Conservation (phyloP, 2,797 vertebrate species). For the Coendou prehensilis region DNA sequence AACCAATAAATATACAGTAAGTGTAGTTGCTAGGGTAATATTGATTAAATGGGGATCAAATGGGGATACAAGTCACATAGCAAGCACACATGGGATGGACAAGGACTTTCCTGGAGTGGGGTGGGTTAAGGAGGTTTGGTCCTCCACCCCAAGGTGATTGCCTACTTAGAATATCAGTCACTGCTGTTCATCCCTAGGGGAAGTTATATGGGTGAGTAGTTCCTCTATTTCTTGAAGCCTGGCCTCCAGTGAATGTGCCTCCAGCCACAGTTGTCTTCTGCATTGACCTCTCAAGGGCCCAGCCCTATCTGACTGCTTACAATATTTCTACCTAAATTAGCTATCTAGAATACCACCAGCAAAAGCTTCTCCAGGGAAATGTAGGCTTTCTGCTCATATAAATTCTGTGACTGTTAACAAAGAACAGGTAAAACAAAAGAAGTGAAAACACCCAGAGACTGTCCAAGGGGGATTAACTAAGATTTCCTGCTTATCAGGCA, state of each 20-base stretch:
- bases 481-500: constrained; percentile 51
- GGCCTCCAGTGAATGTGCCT: not conserved
- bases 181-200: not conserved
- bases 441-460: constrained; percentile 40
- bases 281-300: not conserved
- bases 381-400: constrained; percentile 41
- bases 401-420: constrained; percentile 58
- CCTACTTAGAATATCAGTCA: not conserved
- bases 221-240: not conserved
- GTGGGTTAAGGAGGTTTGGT: not conserved
- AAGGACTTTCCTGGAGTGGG: not conserved
- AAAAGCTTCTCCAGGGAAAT: constrained; percentile 37
- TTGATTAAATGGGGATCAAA: not conserved
- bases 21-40: not conserved
- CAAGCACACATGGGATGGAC: no score
- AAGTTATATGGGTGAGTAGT: not conserved
- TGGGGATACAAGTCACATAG: not conserved
- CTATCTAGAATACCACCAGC: not conserved
- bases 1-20: not conserved
- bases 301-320: not conserved
- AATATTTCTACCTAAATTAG: not conserved
- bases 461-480: not conserved
- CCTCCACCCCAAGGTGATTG: not conserved
- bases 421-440: constrained; percentile 58
- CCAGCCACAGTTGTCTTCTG: not conserved